These are phyloP conservation scores for Bimastos eiseni DNA, from an alignment of 2,888 invertebrate genomes.

Conservation along the genomic window DNA sequence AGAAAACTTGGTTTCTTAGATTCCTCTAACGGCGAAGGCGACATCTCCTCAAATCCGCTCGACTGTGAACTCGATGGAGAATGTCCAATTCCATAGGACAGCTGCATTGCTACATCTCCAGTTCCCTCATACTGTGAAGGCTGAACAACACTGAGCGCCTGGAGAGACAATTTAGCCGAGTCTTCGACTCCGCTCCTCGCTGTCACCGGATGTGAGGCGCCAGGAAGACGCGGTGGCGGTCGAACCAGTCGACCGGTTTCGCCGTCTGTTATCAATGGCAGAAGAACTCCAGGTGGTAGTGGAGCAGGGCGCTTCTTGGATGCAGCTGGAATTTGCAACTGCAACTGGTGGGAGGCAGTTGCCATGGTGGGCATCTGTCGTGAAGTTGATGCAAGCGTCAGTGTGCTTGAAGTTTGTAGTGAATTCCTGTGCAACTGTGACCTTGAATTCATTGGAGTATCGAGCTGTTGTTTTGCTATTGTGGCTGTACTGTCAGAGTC, in stretches of 20 bases:
- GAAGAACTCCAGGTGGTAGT: constrained; percentile 17
- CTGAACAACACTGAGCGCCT: too few species aligned
- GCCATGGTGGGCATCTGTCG: neutral
- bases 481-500: neutral
- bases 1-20: neutral
- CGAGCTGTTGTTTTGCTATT: neutral
- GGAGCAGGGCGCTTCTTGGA: constrained; percentile 33
- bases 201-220: too few species aligned
- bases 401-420: neutral
- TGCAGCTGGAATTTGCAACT: neutral
- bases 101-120: neutral
- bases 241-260: neutral
- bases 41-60: constrained; percentile 72
- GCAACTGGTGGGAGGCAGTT: neutral
- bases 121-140: too few species aligned
- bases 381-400: neutral
- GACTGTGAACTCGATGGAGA: constrained; percentile 76
- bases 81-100: constrained; percentile 28
- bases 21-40: neutral
- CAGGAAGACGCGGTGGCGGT: neutral
- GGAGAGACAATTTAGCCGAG: too few species aligned
- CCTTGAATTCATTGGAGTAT: neutral
- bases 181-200: too few species aligned
- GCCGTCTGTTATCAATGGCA: neutral
- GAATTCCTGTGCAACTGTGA: neutral